Percentiles rank a stretch among this genome's conserved stretches.
These are phyloP conservation scores for Chrysochloris asiatica DNA, from an alignment of 2,113 vertebrate genomes.

Conservation along the genomic window DNA sequence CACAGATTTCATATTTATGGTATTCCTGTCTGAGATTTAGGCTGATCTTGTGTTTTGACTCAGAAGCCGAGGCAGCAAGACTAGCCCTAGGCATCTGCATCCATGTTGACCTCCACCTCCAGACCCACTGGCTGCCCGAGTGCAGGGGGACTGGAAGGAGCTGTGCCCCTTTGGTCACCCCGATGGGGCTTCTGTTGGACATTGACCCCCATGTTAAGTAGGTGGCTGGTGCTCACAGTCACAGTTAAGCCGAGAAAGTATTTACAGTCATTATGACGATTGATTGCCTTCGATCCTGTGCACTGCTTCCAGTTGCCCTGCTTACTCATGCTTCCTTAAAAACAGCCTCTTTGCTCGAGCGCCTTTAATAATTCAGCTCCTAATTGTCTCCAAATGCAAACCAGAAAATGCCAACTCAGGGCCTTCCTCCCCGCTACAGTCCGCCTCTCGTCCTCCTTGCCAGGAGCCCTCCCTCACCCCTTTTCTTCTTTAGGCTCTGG, in stretches of 20 bases:
- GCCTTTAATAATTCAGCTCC: constrained; percentile 83
- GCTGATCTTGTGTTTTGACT: not conserved
- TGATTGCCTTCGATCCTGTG: constrained; percentile 81
- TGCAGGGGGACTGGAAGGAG: not conserved
- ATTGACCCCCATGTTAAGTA: constrained; percentile 50
- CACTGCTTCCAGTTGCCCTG: constrained; percentile 82
- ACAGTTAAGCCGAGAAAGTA: constrained; percentile 65
- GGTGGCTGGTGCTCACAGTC: constrained; percentile 59
- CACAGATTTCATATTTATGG: not conserved
- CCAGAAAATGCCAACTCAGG: constrained; percentile 75
- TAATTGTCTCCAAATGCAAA: constrained; percentile 76
- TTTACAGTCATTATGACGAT: constrained; percentile 77
- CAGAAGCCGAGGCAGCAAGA: not conserved
- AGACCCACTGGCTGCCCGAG: fast-evolving
- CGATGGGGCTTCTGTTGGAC: not conserved
- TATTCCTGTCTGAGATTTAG: not conserved
- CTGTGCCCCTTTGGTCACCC: not conserved
- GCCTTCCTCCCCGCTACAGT: not conserved
- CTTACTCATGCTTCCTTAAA: constrained; percentile 87
- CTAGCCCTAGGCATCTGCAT: not conserved
- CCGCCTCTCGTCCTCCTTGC: not conserved
- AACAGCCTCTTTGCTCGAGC: constrained; percentile 76
- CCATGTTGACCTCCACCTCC: too few species aligned
- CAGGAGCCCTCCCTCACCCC: not conserved
- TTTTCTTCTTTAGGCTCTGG: not conserved